Evolutionary conservation across 2,888 invertebrate species (phyloP).

Genomic region (Imbricaverruca yamaguchii): DNA sequence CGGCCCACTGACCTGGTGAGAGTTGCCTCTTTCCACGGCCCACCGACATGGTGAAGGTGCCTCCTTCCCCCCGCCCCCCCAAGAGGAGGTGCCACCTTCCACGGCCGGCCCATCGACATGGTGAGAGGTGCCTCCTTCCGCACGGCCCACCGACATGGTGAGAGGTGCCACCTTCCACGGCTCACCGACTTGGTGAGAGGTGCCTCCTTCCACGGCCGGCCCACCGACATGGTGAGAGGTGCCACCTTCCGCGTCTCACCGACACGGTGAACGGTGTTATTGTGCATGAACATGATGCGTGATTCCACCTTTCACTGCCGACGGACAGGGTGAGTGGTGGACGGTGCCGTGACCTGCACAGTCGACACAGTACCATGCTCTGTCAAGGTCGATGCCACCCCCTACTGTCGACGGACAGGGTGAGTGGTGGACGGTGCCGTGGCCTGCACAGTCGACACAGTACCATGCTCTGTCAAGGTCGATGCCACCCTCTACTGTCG

Average conservation of each 20-base stretch:
- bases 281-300: no score
- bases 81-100: no score
- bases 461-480: no score
- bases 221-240: constrained; percentile 64
- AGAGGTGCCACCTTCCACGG: constrained; percentile 34
- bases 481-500: no score
- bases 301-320: no score
- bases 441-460: no score
- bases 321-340: not conserved
- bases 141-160: constrained; percentile 61
- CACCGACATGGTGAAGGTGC: constrained; percentile 56
- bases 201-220: constrained; percentile 65
- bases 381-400: no score
- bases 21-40: no score
- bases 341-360: not conserved
- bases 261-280: not conserved
- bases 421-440: no score
- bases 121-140: constrained; percentile 48
- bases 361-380: no score
- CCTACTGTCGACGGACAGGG: no score
- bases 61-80: not conserved
- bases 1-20: no score
- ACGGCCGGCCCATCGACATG: constrained; percentile 64
- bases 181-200: constrained; percentile 60
- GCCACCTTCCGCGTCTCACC: not conserved